A percentile compares a stretch with the other conserved stretches of the same genome.
phyloP scores from a whole-genome alignment of 1,140 invertebrate species.

The Diploscapter pachys region DNA sequence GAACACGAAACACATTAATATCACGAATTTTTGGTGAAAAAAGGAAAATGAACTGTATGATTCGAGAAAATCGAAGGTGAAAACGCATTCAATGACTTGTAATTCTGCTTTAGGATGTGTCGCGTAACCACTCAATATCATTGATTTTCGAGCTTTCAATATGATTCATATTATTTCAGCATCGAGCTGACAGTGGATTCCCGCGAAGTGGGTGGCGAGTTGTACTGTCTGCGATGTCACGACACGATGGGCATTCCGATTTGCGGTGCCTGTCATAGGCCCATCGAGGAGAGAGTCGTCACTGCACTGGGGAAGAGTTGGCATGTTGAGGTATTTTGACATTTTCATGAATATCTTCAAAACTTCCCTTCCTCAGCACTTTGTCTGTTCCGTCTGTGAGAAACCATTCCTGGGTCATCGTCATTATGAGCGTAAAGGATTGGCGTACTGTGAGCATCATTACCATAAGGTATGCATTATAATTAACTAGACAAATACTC shows the following conservation, averaged over 20 bases:
- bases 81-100: too few relatives aligned
- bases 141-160: too few relatives aligned
- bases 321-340: conserved; percentile 80
- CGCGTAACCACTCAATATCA: too few relatives aligned
- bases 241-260: conserved; percentile 96
- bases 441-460: conserved; percentile 98
- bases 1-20: too few relatives aligned
- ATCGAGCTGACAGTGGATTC: conserved; percentile 74
- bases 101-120: too few relatives aligned
- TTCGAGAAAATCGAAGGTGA: too few relatives aligned
- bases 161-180: conserved; percentile 52
- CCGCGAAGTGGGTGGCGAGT: conserved; percentile 86
- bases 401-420: conserved; percentile 97
- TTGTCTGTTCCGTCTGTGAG: conserved; percentile 98
- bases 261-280: conserved; percentile 90
- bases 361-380: conserved; percentile 70
- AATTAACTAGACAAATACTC: neutral
- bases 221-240: conserved; percentile 95
- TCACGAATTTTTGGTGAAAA: too few relatives aligned
- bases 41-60: too few relatives aligned
- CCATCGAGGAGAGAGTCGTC: conserved; percentile 91
- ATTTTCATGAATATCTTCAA: too few relatives aligned
- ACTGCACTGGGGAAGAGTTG: conserved; percentile 97
- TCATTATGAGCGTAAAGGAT: conserved; percentile 96
- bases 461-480: conserved; percentile 69